A percentile compares a stretch with the other conserved stretches of the same genome.
Conservation (phyloP, 2,797 vertebrate species). For the Heteromormyrus szaboi region DNA sequence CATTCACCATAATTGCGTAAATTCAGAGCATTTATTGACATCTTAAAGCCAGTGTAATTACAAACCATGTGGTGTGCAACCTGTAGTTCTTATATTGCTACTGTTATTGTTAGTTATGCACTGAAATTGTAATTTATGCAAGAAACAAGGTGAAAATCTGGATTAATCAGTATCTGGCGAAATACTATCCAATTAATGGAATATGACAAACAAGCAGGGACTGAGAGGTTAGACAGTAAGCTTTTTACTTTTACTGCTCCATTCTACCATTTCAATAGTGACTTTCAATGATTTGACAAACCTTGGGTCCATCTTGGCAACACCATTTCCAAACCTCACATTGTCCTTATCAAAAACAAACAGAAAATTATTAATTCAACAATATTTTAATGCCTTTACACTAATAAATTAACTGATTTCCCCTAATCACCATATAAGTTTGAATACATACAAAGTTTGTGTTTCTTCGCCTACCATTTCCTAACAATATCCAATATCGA, state of each 20-base stretch:
- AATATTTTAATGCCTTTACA: neutral
- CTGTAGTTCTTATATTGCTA: neutral
- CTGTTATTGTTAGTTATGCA: neutral
- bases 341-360: conserved; percentile 53
- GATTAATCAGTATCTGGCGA: neutral
- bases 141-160: neutral
- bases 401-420: neutral
- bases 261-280: conserved; percentile 46
- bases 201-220: neutral
- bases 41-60: neutral
- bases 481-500: neutral
- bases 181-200: neutral
- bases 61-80: neutral
- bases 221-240: neutral
- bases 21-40: neutral
- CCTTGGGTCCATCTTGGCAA: conserved; percentile 42
- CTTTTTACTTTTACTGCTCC: conserved; percentile 41
- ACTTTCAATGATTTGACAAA: conserved; percentile 42
- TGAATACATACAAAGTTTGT: neutral
- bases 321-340: conserved; percentile 61
- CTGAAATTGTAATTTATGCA: neutral
- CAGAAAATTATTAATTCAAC: neutral
- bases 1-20: neutral
- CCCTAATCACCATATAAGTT: neutral
- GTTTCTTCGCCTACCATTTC: neutral